Percentiles rank a stretch among this genome's conserved stretches.
Evolutionary conservation across 2,113 vertebrate genomes (phyloP).

Genomic region (Atlantisia rogersi): DNA sequence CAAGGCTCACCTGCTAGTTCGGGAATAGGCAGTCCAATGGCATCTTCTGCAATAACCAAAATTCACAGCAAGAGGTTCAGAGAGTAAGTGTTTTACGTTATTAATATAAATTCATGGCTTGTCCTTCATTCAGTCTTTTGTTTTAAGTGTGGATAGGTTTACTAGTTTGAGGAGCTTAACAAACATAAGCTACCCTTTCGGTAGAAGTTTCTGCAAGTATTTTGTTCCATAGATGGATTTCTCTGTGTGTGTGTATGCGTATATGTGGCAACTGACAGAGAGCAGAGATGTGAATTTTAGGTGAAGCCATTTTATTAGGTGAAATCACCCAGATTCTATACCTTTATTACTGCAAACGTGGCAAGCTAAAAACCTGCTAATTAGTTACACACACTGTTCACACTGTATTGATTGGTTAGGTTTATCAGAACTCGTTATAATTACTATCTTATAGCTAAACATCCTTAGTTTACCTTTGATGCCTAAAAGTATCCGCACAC

Average conservation of each 20-base stretch:
- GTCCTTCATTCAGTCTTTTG: not conserved
- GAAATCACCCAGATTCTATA: too few relatives aligned
- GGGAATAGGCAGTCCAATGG: conserved; percentile 97
- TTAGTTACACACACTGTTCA: too few relatives aligned
- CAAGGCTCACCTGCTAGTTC: conserved; percentile 97
- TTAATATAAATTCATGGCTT: not conserved
- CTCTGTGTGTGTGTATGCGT: not conserved
- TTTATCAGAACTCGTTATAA: too few relatives aligned
- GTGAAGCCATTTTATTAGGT: too few relatives aligned
- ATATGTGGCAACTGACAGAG: too few relatives aligned
- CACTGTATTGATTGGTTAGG: too few relatives aligned
- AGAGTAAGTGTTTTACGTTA: conserved; percentile 85
- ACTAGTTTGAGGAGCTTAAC: not conserved
- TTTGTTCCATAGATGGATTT: not conserved
- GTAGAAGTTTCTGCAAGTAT: not conserved
- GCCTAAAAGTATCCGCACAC: too few relatives aligned
- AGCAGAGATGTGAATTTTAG: too few relatives aligned
- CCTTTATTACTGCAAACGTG: too few relatives aligned
- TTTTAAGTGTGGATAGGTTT: not conserved
- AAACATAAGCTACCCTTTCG: not conserved
- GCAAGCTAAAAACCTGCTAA: too few relatives aligned
- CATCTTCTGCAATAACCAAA: conserved; percentile 94
- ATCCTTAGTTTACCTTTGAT: too few relatives aligned
- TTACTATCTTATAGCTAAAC: too few relatives aligned
- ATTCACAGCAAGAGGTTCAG: conserved; percentile 98